Evolutionary conservation across 2,113 vertebrate species (phyloP).

Genomic region (Panthera tigris): DNA sequence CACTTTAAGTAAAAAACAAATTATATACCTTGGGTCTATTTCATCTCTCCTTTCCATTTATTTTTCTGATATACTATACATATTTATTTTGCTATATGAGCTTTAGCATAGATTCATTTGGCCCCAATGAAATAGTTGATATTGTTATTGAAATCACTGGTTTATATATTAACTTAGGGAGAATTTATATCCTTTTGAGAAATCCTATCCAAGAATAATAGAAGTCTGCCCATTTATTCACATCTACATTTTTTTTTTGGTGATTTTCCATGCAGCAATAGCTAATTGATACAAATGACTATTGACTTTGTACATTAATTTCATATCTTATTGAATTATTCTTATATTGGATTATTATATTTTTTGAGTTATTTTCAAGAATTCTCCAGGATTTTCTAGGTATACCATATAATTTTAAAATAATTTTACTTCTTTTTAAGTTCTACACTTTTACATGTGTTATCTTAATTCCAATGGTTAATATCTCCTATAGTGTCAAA

Average conservation of each 20-base stretch:
- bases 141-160: background rate
- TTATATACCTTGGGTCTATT: background rate
- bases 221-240: background rate
- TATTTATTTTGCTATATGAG: background rate
- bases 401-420: background rate
- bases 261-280: background rate
- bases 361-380: background rate
- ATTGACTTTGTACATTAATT: background rate
- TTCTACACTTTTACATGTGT: background rate
- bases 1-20: background rate
- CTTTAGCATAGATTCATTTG: background rate
- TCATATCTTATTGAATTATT: background rate
- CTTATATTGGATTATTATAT: background rate
- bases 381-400: background rate
- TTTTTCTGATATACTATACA: background rate
- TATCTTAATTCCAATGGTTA: background rate
- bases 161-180: background rate
- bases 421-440: background rate
- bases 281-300: background rate
- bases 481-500: background rate
- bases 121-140: background rate
- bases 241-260: background rate
- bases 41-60: background rate
- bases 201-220: background rate
- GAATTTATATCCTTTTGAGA: background rate